Evolutionary conservation across 2,888 invertebrate species (phyloP).

Genomic region (Dinocampus coccinellae): DNA sequence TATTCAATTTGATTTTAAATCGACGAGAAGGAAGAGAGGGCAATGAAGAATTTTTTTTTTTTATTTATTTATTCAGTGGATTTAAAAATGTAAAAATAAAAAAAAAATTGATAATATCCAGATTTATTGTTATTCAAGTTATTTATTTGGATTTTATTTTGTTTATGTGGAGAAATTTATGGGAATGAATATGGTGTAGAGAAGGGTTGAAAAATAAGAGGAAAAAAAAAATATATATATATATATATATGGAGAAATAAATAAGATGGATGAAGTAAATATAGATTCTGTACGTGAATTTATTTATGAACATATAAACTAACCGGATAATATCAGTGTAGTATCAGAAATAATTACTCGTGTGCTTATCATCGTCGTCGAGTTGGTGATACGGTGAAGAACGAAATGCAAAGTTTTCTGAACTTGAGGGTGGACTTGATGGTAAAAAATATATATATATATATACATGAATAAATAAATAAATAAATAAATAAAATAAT

Average conservation of each 20-base stretch:
- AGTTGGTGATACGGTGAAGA: conserved; percentile 45
- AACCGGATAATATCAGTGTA: conserved; percentile 51
- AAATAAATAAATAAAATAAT: conserved; percentile 34
- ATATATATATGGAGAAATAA: no score
- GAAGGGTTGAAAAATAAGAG: not conserved
- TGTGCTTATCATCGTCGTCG: conserved; percentile 58
- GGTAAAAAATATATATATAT: conserved; percentile 29
- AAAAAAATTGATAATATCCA: no score
- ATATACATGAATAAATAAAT: no score
- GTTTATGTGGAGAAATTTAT: no score
- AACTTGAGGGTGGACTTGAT: conserved; percentile 26
- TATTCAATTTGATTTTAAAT: no score
- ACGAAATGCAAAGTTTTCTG: conserved; percentile 45
- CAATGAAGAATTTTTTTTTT: no score
- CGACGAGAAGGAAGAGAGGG: no score
- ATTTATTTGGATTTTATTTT: no score
- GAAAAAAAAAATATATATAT: no score
- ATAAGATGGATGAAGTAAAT: conserved; percentile 6
- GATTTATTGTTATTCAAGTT: no score
- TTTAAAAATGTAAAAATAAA: no score
- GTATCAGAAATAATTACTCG: conserved; percentile 64
- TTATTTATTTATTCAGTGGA: no score
- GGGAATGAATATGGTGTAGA: not conserved
- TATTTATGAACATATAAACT: conserved; percentile 51
- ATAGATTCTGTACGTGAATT: not conserved